phyloP scores from a whole-genome alignment of 2,888 invertebrate genomes.

The Cylindroiulus punctatus region DNA sequence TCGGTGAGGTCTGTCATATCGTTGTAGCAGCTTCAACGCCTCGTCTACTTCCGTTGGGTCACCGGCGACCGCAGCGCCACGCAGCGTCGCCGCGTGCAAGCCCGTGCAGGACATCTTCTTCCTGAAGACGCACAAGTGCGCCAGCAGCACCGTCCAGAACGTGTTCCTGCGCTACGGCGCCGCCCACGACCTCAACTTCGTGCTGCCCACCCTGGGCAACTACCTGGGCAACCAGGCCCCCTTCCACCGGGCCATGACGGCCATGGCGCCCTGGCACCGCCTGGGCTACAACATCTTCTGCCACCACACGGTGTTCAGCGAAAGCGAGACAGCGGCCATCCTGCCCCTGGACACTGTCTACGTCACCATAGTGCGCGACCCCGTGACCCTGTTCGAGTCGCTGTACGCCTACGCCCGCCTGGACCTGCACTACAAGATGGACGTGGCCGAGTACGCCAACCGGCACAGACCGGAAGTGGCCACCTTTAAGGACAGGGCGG shows the following conservation, averaged over 20 bases:
- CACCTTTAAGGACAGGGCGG: slow-evolving; percentile 58
- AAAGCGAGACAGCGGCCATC: slow-evolving; percentile 55
- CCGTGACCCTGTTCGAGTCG: slow-evolving; percentile 62
- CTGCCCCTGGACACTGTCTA: slow-evolving; percentile 61
- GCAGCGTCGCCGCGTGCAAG: too few species aligned
- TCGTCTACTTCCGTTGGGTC: too few species aligned
- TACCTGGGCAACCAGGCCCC: slow-evolving; percentile 62
- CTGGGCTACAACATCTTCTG: slow-evolving; percentile 60
- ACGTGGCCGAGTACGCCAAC: slow-evolving; percentile 2
- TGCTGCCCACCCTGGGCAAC: slow-evolving; percentile 61
- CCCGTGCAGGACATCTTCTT: slow-evolving; percentile 61
- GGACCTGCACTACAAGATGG: slow-evolving; percentile 50
- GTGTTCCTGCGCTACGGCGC: slow-evolving; percentile 62
- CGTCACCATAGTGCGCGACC: slow-evolving; percentile 62
- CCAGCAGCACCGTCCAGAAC: slow-evolving; percentile 63
- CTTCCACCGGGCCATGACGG: slow-evolving; percentile 60
- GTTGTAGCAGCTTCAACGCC: too few species aligned
- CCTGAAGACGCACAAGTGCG: slow-evolving; percentile 64
- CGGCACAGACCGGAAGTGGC: not conserved
- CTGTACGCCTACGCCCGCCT: slow-evolving; percentile 60
- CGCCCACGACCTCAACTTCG: slow-evolving; percentile 61
- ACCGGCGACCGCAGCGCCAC: too few species aligned
- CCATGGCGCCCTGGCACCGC: slow-evolving; percentile 59
- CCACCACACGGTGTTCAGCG: slow-evolving; percentile 60
- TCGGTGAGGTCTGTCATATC: too few species aligned